phyloP scores from a whole-genome alignment of 2,797 vertebrate genomes.

The Peromyscus attwateri region DNA sequence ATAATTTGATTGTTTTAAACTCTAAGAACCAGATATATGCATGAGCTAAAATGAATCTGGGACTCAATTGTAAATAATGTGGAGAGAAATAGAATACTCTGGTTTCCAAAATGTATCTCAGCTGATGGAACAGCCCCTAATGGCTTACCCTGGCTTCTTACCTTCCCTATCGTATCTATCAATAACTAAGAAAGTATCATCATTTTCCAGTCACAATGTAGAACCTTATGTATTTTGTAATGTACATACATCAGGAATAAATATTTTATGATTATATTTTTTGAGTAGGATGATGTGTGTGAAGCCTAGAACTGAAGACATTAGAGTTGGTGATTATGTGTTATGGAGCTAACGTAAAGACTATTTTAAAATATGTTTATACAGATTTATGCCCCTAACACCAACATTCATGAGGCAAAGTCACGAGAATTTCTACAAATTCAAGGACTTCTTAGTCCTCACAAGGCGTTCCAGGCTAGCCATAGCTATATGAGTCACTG shows the following conservation, averaged over 20 bases:
- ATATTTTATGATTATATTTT: constrained; percentile 20
- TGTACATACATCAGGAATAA: not conserved
- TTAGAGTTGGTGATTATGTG: not conserved
- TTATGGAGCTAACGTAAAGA: constrained; percentile 17
- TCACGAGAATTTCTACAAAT: not conserved
- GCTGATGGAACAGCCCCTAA: not conserved
- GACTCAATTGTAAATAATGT: constrained; percentile 47
- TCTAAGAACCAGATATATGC: constrained; percentile 34
- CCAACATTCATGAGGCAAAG: not conserved
- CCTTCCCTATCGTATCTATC: not conserved
- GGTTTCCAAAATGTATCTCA: constrained; percentile 66
- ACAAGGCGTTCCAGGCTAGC: not conserved
- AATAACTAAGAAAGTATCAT: not conserved
- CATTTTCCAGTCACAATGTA: not conserved
- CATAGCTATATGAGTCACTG: no score
- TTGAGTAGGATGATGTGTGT: constrained; percentile 7
- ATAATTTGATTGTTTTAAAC: constrained; percentile 68
- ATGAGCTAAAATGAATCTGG: constrained; percentile 49
- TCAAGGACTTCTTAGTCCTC: not conserved
- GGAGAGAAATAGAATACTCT: constrained; percentile 51
- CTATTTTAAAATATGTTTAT: constrained; percentile 15
- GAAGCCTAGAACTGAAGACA: not conserved
- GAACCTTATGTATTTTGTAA: constrained; percentile 6
- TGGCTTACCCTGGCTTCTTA: not conserved
- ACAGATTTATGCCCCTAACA: not conserved